These are phyloP conservation scores for Plectus sambesii DNA, from an alignment of 1,140 invertebrate species.

Conservation along the genomic window DNA sequence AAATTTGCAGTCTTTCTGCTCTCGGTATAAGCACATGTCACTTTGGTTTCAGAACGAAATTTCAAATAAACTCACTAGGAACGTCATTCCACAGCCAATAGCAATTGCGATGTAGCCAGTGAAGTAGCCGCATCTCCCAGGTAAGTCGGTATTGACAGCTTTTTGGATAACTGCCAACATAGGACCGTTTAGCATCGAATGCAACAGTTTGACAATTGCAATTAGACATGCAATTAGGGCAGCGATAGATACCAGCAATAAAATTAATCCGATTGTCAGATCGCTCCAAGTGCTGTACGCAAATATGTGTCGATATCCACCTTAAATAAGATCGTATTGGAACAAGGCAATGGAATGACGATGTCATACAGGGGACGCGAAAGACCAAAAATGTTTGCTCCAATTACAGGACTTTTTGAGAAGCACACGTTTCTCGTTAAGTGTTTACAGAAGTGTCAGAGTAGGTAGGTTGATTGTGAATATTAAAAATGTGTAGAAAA, in stretches of 20 bases:
- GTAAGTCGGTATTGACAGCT: constrained; percentile 53
- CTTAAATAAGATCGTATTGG: no score
- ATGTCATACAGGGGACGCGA: no score
- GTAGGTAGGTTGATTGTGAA: no score
- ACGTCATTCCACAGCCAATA: constrained; percentile 53
- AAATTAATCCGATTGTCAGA: constrained; percentile 47
- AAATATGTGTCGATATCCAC: constrained; percentile 37
- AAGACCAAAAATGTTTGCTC: no score
- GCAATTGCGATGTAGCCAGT: constrained; percentile 55
- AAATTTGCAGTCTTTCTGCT: no score
- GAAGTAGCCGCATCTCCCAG: constrained; percentile 47
- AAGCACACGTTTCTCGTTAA: no score
- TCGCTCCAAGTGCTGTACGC: constrained; percentile 46
- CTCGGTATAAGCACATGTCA: no score
- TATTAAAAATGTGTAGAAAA: no score
- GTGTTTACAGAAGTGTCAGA: no score
- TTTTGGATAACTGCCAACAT: constrained; percentile 47
- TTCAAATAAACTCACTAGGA: constrained; percentile 49
- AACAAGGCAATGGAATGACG: no score
- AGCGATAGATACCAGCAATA: constrained; percentile 51
- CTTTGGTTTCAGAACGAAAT: no score
- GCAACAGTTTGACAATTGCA: constrained; percentile 54
- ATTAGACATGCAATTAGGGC: constrained; percentile 53
- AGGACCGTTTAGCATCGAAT: constrained; percentile 43
- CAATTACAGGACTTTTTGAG: no score